These are phyloP conservation scores for Malacoctenus gilli DNA, from an alignment of 2,797 vertebrate species.

Conservation along the genomic window DNA sequence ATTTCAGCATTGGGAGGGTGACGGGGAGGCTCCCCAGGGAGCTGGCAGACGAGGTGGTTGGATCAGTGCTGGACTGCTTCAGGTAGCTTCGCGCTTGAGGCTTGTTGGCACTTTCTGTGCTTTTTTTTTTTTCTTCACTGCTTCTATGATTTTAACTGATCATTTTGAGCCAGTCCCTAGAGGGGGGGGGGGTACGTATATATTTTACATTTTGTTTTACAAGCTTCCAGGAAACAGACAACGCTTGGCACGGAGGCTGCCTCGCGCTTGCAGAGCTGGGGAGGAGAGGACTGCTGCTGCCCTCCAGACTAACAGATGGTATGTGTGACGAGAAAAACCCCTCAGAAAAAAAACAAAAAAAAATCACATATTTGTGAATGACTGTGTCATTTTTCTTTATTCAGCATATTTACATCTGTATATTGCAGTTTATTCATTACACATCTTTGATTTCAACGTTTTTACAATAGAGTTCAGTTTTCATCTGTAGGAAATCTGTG, in stretches of 20 bases:
- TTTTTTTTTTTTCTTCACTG: too few species aligned
- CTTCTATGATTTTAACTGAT: too few species aligned
- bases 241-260: slow-evolving; percentile 95
- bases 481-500: too few species aligned
- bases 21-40: slow-evolving; percentile 94
- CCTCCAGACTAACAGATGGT: slow-evolving; percentile 91
- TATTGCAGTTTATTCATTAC: slow-evolving; percentile 41
- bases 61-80: slow-evolving; percentile 93
- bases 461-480: too few species aligned
- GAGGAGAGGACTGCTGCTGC: slow-evolving; percentile 92
- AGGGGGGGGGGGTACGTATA: too few species aligned
- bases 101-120: not conserved
- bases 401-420: slow-evolving; percentile 31
- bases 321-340: slow-evolving; percentile 55
- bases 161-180: too few species aligned
- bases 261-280: slow-evolving; percentile 95
- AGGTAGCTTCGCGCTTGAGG: slow-evolving; percentile 78
- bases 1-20: slow-evolving; percentile 89
- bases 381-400: slow-evolving; percentile 41
- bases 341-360: not conserved
- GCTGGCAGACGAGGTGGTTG: slow-evolving; percentile 95
- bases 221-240: slow-evolving; percentile 95
- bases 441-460: slow-evolving; percentile 3
- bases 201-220: too few species aligned
- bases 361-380: slow-evolving; percentile 6